These are phyloP conservation scores for Hypothenemus hampei DNA, from an alignment of 1,140 invertebrate genomes.

Conservation along the genomic window DNA sequence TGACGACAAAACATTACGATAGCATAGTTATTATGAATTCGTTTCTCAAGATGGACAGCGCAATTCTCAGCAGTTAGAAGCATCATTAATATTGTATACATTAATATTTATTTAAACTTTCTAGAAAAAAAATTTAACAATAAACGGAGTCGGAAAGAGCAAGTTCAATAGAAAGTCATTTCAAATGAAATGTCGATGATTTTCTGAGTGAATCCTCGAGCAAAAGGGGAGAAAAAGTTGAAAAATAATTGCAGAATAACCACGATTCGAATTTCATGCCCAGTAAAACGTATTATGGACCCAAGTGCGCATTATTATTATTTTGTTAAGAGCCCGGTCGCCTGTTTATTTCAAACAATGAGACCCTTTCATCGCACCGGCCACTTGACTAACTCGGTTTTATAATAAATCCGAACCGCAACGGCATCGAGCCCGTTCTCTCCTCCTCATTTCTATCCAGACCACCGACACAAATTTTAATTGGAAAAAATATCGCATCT, in stretches of 20 bases:
- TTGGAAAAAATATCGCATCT: conserved; percentile 35
- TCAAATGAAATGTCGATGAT: no score
- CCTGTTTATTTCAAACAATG: conserved; percentile 35
- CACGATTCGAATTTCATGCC: conserved; percentile 32
- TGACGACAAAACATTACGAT: no score
- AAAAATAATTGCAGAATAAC: conserved; percentile 19
- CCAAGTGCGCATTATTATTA: conserved; percentile 38
- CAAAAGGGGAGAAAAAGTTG: background rate
- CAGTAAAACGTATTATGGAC: conserved; percentile 31
- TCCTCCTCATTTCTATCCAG: conserved; percentile 16
- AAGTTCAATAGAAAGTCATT: no score
- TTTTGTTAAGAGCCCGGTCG: conserved; percentile 34
- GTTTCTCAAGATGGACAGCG: no score
- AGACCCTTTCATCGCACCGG: conserved; percentile 33
- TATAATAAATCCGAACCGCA: conserved; percentile 26
- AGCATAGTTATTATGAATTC: no score
- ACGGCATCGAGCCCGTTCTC: conserved; percentile 15
- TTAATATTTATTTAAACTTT: no score
- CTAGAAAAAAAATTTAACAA: no score
- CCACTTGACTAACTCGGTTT: conserved; percentile 30
- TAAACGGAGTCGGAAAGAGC: no score
- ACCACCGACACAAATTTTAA: conserved; percentile 32
- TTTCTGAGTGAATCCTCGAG: no score
- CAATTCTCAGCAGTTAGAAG: no score
- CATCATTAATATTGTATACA: no score